Conservation (phyloP, 2,797 vertebrate species). For the Aeoliscus strigatus region DNA sequence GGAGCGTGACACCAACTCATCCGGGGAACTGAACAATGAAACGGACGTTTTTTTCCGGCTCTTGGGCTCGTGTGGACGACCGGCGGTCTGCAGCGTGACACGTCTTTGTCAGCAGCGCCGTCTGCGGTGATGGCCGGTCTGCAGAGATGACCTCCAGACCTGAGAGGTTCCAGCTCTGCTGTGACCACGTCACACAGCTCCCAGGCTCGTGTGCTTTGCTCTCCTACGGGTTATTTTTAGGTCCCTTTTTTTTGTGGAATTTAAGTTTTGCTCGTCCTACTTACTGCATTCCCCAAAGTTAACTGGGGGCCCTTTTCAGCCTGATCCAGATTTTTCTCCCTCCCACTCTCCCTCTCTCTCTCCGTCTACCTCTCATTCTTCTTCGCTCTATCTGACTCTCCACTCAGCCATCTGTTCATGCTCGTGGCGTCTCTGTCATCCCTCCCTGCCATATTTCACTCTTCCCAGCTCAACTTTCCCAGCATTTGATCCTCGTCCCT, state of each 20-base stretch:
- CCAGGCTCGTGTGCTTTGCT: slow-evolving; percentile 39
- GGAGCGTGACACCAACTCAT: slow-evolving; percentile 12
- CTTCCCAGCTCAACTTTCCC: slow-evolving; percentile 31
- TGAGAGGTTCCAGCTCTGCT: slow-evolving; percentile 40
- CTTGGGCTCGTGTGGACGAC: too few relatives aligned
- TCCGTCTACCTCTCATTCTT: slow-evolving; percentile 14
- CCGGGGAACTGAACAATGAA: too few relatives aligned
- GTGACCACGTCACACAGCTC: slow-evolving; percentile 41
- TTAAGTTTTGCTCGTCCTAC: slow-evolving; percentile 70
- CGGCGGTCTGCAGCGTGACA: too few relatives aligned
- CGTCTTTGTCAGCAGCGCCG: too few relatives aligned
- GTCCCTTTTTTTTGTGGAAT: slow-evolving; percentile 40
- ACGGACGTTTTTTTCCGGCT: too few relatives aligned
- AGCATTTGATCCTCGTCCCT: slow-evolving; percentile 25
- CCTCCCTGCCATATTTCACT: slow-evolving; percentile 48
- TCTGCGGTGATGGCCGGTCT: too few relatives aligned
- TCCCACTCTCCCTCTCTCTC: slow-evolving; percentile 6
- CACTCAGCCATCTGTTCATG: slow-evolving; percentile 64
- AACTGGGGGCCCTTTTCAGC: slow-evolving; percentile 65
- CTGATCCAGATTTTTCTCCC: slow-evolving; percentile 66
- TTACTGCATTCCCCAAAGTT: slow-evolving; percentile 68
- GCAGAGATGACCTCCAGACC: too few relatives aligned
- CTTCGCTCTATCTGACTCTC: slow-evolving; percentile 26
- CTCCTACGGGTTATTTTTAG: slow-evolving; percentile 60
- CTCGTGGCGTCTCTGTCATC: slow-evolving; percentile 55